Conservation (phyloP, 2,797 vertebrate species). For the Momotus momota region DNA sequence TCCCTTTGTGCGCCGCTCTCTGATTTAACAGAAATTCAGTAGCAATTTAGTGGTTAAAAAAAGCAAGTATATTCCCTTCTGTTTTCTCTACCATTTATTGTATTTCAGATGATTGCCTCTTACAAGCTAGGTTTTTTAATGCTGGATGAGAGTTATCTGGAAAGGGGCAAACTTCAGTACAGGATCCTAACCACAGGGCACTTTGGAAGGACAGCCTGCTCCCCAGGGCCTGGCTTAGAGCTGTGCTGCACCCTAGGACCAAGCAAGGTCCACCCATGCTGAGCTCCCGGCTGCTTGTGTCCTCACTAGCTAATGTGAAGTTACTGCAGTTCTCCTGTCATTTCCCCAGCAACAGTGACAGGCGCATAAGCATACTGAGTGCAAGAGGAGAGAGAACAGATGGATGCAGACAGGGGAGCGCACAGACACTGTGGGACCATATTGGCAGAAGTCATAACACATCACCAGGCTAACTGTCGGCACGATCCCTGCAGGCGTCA, state of each 20-base stretch:
- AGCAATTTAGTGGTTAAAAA: background rate
- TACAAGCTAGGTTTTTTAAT: background rate
- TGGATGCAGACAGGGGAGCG: background rate
- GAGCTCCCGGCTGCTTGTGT: fast-evolving
- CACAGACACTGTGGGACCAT: background rate
- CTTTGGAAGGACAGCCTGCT: background rate
- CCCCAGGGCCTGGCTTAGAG: background rate
- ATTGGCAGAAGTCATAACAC: conserved; percentile 1
- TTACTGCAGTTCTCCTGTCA: background rate
- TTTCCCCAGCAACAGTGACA: background rate
- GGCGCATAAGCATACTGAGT: background rate
- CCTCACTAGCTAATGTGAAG: background rate
- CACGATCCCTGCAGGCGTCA: background rate
- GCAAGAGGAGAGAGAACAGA: background rate
- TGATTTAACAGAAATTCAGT: background rate
- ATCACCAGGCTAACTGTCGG: background rate
- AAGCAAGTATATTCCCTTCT: background rate
- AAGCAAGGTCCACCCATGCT: fast-evolving
- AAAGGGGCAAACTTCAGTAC: background rate
- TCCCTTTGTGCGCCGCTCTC: background rate
- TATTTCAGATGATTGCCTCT: background rate
- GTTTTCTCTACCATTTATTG: background rate
- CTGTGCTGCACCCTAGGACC: background rate
- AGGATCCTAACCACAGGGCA: background rate
- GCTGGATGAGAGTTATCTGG: background rate